These are phyloP conservation scores for Theretra japonica DNA, from an alignment of 2,888 invertebrate species.

Conservation along the genomic window DNA sequence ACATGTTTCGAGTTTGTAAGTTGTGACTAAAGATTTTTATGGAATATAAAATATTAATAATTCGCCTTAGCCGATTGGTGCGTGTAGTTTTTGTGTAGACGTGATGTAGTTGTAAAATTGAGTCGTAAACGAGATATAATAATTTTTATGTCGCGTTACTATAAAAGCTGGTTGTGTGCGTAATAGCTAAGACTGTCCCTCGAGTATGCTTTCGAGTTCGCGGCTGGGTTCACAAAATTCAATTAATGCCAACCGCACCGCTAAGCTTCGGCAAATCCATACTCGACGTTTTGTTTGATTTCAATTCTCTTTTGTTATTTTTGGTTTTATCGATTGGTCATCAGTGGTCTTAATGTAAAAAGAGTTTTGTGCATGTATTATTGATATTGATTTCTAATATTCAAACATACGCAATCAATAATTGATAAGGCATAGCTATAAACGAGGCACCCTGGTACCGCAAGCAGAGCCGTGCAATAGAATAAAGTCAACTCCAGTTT, in stretches of 20 bases:
- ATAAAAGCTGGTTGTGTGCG: background rate
- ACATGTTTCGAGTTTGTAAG: constrained; percentile 33
- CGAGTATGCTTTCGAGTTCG: background rate
- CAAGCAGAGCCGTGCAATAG: too few species aligned
- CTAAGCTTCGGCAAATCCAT: constrained; percentile 8
- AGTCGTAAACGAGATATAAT: constrained; percentile 9
- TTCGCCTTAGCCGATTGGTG: background rate
- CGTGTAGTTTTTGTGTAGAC: background rate
- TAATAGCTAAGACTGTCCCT: background rate
- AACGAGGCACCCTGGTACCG: too few species aligned
- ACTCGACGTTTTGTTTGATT: background rate
- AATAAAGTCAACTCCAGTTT: too few species aligned
- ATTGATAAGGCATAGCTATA: too few species aligned
- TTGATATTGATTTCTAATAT: too few species aligned
- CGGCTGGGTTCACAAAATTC: constrained; percentile 7
- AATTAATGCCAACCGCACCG: constrained; percentile 9
- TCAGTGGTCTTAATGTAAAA: background rate
- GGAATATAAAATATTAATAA: constrained; percentile 36
- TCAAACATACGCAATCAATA: too few species aligned
- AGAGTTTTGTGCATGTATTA: too few species aligned
- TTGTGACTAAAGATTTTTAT: constrained; percentile 35
- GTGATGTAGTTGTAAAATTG: constrained; percentile 4
- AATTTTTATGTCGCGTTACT: background rate
- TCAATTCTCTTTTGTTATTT: background rate
- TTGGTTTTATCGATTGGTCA: background rate